Percentiles rank a stretch among this genome's conserved stretches.
Conservation (phyloP, 2,113 vertebrate species). For the Rallus limicola region DNA sequence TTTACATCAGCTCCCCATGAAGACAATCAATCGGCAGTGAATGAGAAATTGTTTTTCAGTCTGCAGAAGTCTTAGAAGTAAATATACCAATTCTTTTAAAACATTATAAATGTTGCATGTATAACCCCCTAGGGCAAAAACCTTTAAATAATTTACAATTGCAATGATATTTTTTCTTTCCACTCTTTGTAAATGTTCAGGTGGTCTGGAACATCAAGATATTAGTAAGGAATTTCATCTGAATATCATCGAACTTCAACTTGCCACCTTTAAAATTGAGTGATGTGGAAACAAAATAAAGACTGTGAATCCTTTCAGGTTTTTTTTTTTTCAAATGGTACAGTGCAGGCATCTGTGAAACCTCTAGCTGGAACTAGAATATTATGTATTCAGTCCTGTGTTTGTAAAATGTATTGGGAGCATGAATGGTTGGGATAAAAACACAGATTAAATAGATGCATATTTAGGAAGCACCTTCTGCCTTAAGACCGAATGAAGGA, state of each 20-base stretch:
- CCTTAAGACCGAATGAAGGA: neutral
- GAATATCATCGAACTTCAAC: neutral
- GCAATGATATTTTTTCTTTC: neutral
- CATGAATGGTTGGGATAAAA: neutral
- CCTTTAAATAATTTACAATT: slow-evolving; percentile 14
- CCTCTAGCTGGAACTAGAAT: neutral
- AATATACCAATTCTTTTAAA: slow-evolving; percentile 23
- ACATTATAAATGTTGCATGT: neutral
- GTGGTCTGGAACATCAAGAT: neutral
- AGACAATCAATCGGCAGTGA: neutral
- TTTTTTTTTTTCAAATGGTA: neutral
- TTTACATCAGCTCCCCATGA: slow-evolving; percentile 22
- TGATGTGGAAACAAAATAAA: neutral
- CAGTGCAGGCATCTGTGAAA: neutral
- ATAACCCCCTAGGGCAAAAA: neutral
- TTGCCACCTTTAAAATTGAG: neutral
- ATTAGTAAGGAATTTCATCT: neutral
- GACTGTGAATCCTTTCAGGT: neutral
- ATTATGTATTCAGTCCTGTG: neutral
- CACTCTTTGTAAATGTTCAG: neutral
- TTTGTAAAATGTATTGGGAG: neutral
- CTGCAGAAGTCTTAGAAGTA: slow-evolving; percentile 2
- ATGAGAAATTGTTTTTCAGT: slow-evolving; percentile 37
- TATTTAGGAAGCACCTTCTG: neutral
- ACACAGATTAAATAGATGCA: neutral